phyloP scores from a whole-genome alignment of 2,113 vertebrate species.

The Protobothrops flavoviridis region DNA sequence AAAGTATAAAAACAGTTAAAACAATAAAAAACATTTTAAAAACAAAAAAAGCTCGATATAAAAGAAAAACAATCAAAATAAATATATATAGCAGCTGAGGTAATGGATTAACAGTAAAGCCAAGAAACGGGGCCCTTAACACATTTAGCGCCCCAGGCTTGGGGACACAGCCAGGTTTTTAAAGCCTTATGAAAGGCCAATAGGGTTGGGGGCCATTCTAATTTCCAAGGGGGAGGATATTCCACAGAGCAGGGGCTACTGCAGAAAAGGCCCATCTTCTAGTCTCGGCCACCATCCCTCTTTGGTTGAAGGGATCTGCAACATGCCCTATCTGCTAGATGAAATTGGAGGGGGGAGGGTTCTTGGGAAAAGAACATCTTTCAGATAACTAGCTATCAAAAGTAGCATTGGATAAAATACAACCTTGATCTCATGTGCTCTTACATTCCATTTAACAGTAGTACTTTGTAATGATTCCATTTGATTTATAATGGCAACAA shows the following conservation, averaged over 20 bases:
- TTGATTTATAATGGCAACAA: background rate
- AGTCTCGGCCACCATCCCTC: background rate
- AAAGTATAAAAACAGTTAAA: background rate
- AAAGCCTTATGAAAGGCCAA: background rate
- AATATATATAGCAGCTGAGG: background rate
- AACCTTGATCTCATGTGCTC: background rate
- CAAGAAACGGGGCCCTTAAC: background rate
- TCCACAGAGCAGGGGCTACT: background rate
- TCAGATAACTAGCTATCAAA: background rate
- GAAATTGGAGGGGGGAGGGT: fast-evolving
- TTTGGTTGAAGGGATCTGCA: background rate
- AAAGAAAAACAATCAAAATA: background rate
- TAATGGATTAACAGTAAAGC: background rate
- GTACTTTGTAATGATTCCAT: background rate
- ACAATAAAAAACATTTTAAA: background rate
- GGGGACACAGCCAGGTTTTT: background rate
- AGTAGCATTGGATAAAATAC: background rate
- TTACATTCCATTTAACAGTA: background rate
- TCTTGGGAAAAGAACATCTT: background rate
- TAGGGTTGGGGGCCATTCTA: background rate
- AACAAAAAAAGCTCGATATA: background rate
- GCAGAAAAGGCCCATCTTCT: background rate
- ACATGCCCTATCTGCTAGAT: background rate
- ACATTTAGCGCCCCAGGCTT: background rate
- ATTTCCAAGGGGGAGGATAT: background rate